phyloP scores from a whole-genome alignment of 1,140 invertebrate species.

The Zaprionus africanus region DNA sequence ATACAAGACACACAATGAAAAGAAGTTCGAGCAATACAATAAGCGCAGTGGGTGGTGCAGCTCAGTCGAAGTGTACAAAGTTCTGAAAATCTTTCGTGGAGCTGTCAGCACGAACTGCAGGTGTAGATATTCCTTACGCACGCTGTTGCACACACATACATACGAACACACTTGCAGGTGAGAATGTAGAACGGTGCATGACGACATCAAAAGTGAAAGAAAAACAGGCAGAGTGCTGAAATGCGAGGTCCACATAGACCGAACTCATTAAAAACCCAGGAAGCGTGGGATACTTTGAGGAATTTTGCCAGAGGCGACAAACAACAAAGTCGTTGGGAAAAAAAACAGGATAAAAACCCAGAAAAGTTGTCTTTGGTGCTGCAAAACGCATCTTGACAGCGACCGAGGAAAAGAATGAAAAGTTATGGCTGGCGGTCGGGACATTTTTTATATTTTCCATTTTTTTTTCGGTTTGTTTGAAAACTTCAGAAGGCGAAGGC shows the following conservation, averaged over 20 bases:
- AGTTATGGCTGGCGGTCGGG: constrained; percentile 50
- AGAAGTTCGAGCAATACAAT: constrained; percentile 17
- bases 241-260: constrained; percentile 47
- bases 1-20: constrained; percentile 10
- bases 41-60: constrained; percentile 24
- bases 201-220: constrained; percentile 45
- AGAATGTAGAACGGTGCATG: constrained; percentile 26
- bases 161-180: constrained; percentile 1
- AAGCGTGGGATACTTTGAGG: constrained; percentile 67
- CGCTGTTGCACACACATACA: neutral
- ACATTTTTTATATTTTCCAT: constrained; percentile 24
- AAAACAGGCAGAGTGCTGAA: constrained; percentile 26
- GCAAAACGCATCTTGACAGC: constrained; percentile 69
- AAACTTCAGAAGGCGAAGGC: constrained; percentile 50
- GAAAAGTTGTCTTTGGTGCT: constrained; percentile 64
- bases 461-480: constrained; percentile 7
- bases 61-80: constrained; percentile 38
- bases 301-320: constrained; percentile 56
- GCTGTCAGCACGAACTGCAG: constrained; percentile 60
- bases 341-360: constrained; percentile 6
- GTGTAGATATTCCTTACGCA: constrained; percentile 29
- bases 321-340: constrained; percentile 50
- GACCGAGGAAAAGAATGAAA: constrained; percentile 62
- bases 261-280: constrained; percentile 73
- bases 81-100: constrained; percentile 64